Percentiles rank a stretch among this genome's conserved stretches.
phyloP scores from a whole-genome alignment of 2,797 vertebrate genomes.

The Ptychobarbus kaznakovi region DNA sequence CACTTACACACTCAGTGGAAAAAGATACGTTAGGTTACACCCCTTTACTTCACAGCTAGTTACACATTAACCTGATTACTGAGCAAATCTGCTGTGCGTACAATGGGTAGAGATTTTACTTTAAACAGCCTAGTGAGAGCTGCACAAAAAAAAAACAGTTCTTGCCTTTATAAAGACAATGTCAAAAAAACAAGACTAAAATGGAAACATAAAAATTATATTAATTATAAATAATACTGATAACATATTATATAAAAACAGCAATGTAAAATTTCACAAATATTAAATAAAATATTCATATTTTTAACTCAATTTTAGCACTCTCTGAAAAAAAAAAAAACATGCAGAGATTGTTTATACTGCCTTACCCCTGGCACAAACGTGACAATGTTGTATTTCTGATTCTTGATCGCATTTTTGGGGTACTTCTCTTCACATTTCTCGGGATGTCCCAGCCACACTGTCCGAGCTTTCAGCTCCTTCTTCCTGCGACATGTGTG shows the following conservation, averaged over 20 bases:
- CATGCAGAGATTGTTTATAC: neutral
- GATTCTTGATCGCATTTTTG: slow-evolving; percentile 97
- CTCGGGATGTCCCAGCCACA: slow-evolving; percentile 96
- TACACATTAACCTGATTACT: slow-evolving; percentile 68
- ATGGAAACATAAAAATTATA: neutral
- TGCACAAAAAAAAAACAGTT: neutral
- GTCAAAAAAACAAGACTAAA: neutral
- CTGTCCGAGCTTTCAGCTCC: slow-evolving; percentile 84
- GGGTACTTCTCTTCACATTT: slow-evolving; percentile 97
- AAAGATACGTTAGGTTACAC: slow-evolving; percentile 53
- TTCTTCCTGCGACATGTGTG: slow-evolving; percentile 88
- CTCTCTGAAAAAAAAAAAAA: neutral
- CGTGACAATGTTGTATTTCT: slow-evolving; percentile 97
- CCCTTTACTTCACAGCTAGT: slow-evolving; percentile 54
- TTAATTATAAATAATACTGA: neutral
- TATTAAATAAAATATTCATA: neutral
- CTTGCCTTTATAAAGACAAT: neutral
- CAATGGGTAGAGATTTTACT: slow-evolving; percentile 55
- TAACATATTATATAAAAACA: neutral
- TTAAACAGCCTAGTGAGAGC: slow-evolving; percentile 48
- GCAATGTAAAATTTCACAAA: neutral
- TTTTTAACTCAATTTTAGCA: neutral
- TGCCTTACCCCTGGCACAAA: slow-evolving; percentile 96
- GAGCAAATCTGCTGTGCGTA: slow-evolving; percentile 62
- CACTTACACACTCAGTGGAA: slow-evolving; percentile 55